Evolutionary conservation across 2,113 vertebrate genomes (phyloP).

Genomic region (Albula glossodonta): DNA sequence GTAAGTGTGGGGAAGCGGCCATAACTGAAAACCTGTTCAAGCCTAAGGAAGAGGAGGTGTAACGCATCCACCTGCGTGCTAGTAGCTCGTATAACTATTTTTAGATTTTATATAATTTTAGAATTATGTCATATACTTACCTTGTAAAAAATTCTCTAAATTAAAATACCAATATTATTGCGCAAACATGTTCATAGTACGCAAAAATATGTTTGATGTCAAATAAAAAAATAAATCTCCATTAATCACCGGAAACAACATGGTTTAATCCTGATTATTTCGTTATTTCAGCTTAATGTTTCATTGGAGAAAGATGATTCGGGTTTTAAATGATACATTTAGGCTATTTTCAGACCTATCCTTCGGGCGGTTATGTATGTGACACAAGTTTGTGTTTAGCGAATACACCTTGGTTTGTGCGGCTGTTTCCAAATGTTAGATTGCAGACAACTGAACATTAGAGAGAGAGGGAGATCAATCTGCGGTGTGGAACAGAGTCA

Average conservation of each 20-base stretch:
- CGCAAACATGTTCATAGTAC: too few species aligned
- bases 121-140: too few species aligned
- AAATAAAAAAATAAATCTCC: not conserved
- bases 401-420: too few species aligned
- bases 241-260: not conserved
- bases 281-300: not conserved
- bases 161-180: too few species aligned
- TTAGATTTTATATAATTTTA: not conserved
- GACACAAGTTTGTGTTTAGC: not conserved
- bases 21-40: not conserved
- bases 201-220: too few species aligned
- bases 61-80: not conserved
- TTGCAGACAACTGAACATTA: too few species aligned
- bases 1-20: conserved; percentile 13
- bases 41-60: not conserved
- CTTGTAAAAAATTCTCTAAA: too few species aligned
- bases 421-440: too few species aligned
- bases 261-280: not conserved
- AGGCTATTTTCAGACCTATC: too few species aligned
- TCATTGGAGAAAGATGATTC: not conserved
- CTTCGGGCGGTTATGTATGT: not conserved
- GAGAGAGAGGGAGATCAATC: too few species aligned
- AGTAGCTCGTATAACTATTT: not conserved
- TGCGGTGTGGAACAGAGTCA: too few species aligned
- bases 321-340: not conserved